Evolutionary conservation across 2,113 vertebrate species (phyloP).

Genomic region (Peucedramus taeniatus): DNA sequence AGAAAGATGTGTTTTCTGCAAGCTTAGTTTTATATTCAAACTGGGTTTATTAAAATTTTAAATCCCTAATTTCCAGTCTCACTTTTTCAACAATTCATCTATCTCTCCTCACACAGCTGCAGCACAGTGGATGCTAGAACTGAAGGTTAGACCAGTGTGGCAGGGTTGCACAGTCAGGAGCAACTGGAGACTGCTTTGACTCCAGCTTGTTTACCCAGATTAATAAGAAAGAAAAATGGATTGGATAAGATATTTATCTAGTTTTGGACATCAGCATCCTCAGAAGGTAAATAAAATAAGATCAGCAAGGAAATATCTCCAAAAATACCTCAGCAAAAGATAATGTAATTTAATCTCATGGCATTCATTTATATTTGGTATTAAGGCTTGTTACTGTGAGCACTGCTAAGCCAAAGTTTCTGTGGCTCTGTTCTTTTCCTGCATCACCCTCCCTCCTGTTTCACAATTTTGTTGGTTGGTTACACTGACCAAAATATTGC

Average conservation of each 20-base stretch:
- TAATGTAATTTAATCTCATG: neutral
- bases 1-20: neutral
- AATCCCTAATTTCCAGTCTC: neutral
- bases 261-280: neutral
- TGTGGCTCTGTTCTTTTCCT: neutral
- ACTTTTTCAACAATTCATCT: neutral
- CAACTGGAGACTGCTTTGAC: neutral
- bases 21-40: neutral
- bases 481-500: neutral
- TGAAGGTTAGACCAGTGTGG: neutral
- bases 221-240: neutral
- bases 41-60: conserved; percentile 12
- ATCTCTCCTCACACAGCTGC: neutral
- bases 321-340: neutral
- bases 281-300: neutral
- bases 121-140: neutral
- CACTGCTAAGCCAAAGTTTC: neutral
- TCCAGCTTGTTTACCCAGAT: neutral
- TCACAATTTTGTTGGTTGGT: neutral
- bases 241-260: neutral
- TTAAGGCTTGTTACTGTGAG: neutral
- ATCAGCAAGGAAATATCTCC: neutral
- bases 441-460: neutral
- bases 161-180: neutral
- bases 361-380: neutral